Evolutionary conservation across 2,797 vertebrate genomes (phyloP).

Genomic region (Alfaro cultratus): DNA sequence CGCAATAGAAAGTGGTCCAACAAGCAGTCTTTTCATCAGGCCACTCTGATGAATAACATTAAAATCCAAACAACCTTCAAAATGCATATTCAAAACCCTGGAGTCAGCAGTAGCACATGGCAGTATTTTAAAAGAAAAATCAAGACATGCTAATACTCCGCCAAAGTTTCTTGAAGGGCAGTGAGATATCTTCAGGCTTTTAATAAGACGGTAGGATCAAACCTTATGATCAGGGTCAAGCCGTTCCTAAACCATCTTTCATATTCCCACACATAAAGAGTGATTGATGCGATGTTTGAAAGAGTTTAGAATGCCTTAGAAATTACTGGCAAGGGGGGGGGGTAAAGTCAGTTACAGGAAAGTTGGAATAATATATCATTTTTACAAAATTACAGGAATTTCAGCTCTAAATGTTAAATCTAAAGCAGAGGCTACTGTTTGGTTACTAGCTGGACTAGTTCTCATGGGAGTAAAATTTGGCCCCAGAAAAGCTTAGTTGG

Average conservation of each 20-base stretch:
- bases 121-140: constrained; percentile 35
- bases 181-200: constrained; percentile 4
- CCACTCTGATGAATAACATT: constrained; percentile 58
- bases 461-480: background rate
- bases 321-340: background rate
- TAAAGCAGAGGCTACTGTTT: background rate
- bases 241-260: background rate
- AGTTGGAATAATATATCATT: background rate
- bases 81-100: constrained; percentile 64
- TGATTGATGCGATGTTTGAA: background rate
- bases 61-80: constrained; percentile 65
- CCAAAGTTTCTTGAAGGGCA: constrained; percentile 30
- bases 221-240: constrained; percentile 7
- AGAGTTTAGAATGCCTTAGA: background rate
- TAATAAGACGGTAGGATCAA: constrained; percentile 10
- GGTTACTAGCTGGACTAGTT: background rate
- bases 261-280: background rate
- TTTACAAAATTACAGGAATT: background rate
- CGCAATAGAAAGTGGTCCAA: constrained; percentile 44
- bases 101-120: constrained; percentile 36
- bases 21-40: constrained; percentile 55
- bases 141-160: constrained; percentile 19
- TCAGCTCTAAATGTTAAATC: background rate
- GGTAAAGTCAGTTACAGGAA: background rate
- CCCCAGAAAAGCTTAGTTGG: background rate